Percentiles rank a stretch among this genome's conserved stretches.
These are phyloP conservation scores for Wiebesia pumilae DNA, from an alignment of 1,140 invertebrate genomes.

Conservation along the genomic window DNA sequence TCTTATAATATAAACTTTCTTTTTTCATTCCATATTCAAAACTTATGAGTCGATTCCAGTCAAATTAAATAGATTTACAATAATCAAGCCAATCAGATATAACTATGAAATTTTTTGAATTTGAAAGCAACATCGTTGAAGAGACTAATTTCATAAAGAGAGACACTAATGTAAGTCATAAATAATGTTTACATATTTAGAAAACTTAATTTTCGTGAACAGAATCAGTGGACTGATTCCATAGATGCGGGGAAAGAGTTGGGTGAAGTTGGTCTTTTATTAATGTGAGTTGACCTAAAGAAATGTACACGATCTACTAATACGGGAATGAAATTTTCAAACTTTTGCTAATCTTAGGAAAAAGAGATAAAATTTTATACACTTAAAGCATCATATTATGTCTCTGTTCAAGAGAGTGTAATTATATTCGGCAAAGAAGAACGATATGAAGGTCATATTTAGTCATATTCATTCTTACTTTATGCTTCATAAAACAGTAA, in stretches of 20 bases:
- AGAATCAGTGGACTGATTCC: background rate
- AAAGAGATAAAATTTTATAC: background rate
- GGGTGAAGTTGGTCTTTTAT: background rate
- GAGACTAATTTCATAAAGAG: no score
- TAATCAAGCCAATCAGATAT: no score
- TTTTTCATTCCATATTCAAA: no score
- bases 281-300: background rate
- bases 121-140: no score
- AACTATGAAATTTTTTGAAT: no score
- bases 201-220: background rate
- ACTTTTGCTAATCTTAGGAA: slow-evolving; percentile 60
- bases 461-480: slow-evolving; percentile 34
- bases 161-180: no score
- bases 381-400: slow-evolving; percentile 9
- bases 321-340: slow-evolving; percentile 45
- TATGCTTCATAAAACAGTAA: background rate
- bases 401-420: slow-evolving; percentile 8
- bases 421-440: slow-evolving; percentile 19
- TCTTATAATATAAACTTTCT: no score
- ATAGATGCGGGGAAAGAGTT: background rate
- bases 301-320: background rate
- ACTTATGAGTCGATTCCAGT: no score
- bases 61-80: no score
- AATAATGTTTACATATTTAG: background rate
- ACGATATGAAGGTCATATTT: slow-evolving; percentile 20